Evolutionary conservation across 2,888 invertebrate species (phyloP), one percentile per base, ranked within the genome.

Genomic region (Acleris laterana): DNA sequence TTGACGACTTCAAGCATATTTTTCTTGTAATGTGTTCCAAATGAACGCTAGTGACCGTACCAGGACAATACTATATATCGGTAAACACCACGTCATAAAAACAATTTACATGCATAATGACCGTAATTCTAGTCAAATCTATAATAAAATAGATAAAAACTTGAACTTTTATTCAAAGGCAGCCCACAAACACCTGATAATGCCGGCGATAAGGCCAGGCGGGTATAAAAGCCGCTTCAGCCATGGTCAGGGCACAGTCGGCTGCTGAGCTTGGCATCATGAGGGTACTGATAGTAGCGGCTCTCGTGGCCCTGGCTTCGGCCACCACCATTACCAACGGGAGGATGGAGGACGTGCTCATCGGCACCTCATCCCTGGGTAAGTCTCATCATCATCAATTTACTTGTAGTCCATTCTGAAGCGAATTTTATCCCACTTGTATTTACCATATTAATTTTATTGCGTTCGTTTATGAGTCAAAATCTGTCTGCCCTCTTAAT

Each of bases 301-400:
- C 84, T 57, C 68, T 81, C 55, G 69, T 86, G 74, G 90, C 87
- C 68, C 76, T 85, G 74, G 77, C 79, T 32, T 42, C 88, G 69
- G 90, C 89, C 67, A 78, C 81, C 66, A 82, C 83, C 68, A 77
- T 90, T 77, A 84, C 83, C 59, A 86, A 88, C 72, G 87, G 84
- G 68, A 52, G 69, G 42, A 56, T 71, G 52, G 68, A 70, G 49
- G 74, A 74, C 60, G 70, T 79, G 50, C 13, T 79, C 68, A 83
- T 92, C 65, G 89, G 88, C 62, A 90, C 86, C 73, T 89, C 89
- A 13, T 74, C 61, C 28, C 69, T 91, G 74, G 84, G 92, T 93
- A 69, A 87, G 84, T 56, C 16, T n/a, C 16, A 28, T 5, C 17
- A 60, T 50, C 6, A 11, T 46, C 44, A 9, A 16, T 19, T 42